A percentile compares a stretch with the other conserved stretches of the same genome.
Conservation (phyloP, 2,113 vertebrate species). For the Boulengeromyrus knoepffleri region DNA sequence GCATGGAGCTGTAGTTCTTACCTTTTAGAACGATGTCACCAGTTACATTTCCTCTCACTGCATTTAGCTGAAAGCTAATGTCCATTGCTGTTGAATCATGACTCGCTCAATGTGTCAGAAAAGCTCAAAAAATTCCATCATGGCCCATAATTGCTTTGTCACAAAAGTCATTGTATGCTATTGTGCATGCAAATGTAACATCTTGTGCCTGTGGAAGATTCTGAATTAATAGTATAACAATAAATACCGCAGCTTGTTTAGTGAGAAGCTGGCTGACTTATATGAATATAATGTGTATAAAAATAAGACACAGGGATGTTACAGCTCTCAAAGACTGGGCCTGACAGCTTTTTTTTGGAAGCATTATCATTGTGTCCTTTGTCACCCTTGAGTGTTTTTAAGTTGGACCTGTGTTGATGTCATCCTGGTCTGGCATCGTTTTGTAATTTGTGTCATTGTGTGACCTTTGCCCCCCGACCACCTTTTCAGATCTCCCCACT, state of each 20-base stretch:
- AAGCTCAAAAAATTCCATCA: neutral
- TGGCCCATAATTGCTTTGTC: neutral
- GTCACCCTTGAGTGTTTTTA: conserved; percentile 3
- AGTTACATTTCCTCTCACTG: neutral
- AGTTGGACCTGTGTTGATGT: conserved; percentile 7
- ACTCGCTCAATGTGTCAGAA: neutral
- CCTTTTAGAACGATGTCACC: neutral
- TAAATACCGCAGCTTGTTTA: neutral
- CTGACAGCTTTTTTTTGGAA: neutral
- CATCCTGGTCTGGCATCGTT: conserved; percentile 7
- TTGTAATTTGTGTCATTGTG: conserved; percentile 23
- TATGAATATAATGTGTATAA: neutral
- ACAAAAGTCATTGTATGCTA: neutral
- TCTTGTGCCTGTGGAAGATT: neutral
- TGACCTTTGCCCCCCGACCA: conserved; percentile 31
- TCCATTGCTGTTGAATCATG: neutral
- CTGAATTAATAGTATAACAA: neutral
- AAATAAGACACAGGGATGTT: neutral
- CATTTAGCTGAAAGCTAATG: neutral
- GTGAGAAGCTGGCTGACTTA: neutral
- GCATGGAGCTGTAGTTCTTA: neutral
- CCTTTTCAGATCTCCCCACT: conserved; percentile 52
- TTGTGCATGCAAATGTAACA: neutral
- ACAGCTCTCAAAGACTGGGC: neutral
- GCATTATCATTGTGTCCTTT: neutral